Base-by-base conservation (phyloP, 2,888 invertebrate species). In the Epinotia brunnichana region DNA sequence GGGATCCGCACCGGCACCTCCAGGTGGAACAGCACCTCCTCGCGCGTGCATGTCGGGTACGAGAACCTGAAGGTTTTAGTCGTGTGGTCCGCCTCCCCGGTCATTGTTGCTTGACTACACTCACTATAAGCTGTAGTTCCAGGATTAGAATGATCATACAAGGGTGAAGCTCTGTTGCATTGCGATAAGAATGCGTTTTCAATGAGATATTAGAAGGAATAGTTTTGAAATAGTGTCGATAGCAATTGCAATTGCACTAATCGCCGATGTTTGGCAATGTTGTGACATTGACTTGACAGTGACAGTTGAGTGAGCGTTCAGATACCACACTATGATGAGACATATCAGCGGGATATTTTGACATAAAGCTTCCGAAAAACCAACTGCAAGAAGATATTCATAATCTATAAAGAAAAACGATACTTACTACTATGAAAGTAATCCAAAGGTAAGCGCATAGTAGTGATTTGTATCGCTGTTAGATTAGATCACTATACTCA, bases 1-100 rank as follows among this genome's bases (percentile, higher is more conserved):
- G 95, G 95, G 74, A 96, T 94, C 78, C 92, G 91, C 69, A 96
- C 85, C 0, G 95, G 95, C n/a, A 95, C 91, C 82, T 95, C 94
- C 74, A 95, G 82, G 60, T 93, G 93, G 81, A 94, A 95, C 60
- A 91, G 80, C 51, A 94, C 85, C 1, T 90, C 87, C 70, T 90
- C 92, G 78, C 94, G 94, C 19, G 94, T 95, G 74, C 94, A 94
- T 74, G 95, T 94, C 69, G 95, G 94, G 82, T 93, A 95, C 24
- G 94, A 92, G 79, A 90, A 95, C 75, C 84, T 87, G 74, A 93
- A 93, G 1, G 86, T 87, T 85, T 87, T 90, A 41, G 86, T 85
- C 66, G 80, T 76, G 77, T 82, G 90, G 75, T 84, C 79, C 41
- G 74, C 53, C 82, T 89, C 90, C 63, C 85, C 80, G 53, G 85